phyloP scores from a whole-genome alignment of 2,888 invertebrate species.

The Sphecodes monilicornis region DNA sequence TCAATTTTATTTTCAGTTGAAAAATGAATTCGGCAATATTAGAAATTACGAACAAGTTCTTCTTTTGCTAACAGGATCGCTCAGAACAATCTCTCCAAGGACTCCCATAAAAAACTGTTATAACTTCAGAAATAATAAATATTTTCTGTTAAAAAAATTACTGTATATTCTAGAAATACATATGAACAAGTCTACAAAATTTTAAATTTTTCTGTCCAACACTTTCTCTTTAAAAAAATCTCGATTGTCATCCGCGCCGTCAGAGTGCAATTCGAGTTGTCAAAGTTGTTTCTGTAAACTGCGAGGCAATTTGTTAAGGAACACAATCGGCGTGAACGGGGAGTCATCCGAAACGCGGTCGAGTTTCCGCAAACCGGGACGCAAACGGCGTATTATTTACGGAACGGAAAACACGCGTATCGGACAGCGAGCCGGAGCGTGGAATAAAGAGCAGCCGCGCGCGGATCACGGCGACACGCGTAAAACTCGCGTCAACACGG shows the following conservation, averaged over 20 bases:
- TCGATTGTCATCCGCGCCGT: neutral
- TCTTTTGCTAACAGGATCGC: neutral
- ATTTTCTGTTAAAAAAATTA: neutral
- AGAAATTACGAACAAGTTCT: neutral
- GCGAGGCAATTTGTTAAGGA: neutral
- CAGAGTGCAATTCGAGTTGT: neutral
- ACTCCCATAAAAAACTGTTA: too few species aligned
- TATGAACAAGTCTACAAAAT: neutral
- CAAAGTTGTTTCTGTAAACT: neutral
- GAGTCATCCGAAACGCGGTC: neutral
- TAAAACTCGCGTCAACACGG: neutral
- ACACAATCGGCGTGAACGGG: neutral
- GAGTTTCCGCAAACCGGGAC: neutral
- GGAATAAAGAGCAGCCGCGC: neutral
- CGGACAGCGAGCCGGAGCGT: neutral
- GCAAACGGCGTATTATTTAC: neutral
- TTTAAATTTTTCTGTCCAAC: neutral
- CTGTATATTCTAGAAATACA: neutral
- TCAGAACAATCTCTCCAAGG: too few species aligned
- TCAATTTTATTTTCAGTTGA: neutral
- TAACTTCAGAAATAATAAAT: neutral
- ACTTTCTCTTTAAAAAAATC: neutral
- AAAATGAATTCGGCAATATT: neutral
- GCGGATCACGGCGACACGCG: neutral
- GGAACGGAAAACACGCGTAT: neutral